A percentile compares a stretch with the other conserved stretches of the same genome.
Conservation (phyloP, 2,888 invertebrate species). For the Pristionchus maxplancki region DNA sequence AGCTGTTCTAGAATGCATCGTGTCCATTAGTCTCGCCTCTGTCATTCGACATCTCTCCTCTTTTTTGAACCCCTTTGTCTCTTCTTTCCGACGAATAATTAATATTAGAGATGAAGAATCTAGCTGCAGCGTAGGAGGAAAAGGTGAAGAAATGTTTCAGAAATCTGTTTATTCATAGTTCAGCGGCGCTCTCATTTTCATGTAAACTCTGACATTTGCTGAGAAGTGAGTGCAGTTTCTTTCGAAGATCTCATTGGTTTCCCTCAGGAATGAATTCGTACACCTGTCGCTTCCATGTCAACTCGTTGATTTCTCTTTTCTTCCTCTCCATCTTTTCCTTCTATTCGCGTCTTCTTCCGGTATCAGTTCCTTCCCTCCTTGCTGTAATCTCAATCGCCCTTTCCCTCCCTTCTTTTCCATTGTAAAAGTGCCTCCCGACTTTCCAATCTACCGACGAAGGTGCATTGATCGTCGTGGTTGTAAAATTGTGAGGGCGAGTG, state of each 20-base stretch:
- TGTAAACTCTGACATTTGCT: background rate
- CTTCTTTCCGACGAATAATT: background rate
- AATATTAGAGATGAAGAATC: constrained; percentile 7
- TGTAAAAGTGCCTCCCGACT: constrained; percentile 36
- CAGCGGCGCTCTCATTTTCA: background rate
- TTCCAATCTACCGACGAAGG: constrained; percentile 1
- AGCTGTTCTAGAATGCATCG: constrained; percentile 30
- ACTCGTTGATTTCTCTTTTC: background rate
- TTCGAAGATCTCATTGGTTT: background rate
- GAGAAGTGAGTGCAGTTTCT: background rate
- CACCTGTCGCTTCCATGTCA: background rate
- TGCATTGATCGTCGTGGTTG: background rate
- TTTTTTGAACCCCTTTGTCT: background rate
- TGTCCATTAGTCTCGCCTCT: constrained; percentile 19
- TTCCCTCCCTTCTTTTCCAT: background rate
- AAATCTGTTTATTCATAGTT: background rate
- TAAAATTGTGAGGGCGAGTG: constrained; percentile 1
- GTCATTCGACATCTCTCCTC: background rate
- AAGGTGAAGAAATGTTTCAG: background rate
- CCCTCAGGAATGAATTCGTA: background rate
- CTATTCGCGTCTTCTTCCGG: constrained; percentile 21
- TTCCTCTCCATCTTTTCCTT: background rate
- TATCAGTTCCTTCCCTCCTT: constrained; percentile 11
- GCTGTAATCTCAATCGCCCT: constrained; percentile 33
- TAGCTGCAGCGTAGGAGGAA: background rate